Evolutionary conservation across 2,888 invertebrate genomes (phyloP), one percentile per base, ranked within the genome.

Genomic region (Pteria penguin): DNA sequence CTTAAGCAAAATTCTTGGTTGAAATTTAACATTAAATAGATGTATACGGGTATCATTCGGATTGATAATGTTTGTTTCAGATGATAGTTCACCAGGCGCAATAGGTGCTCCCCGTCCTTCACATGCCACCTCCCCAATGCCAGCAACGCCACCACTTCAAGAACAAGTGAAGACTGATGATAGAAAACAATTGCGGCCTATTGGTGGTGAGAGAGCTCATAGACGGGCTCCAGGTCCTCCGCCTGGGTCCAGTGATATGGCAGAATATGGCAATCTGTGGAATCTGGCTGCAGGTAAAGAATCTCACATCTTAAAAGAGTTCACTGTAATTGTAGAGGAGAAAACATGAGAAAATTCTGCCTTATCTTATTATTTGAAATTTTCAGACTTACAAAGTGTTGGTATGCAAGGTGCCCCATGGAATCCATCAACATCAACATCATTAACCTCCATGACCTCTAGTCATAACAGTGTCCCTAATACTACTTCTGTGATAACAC

Each of bases 201-300:
- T 93, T 68, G 93, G 93, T 33, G 92, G 91, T 22, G 93, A 92
- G 80, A 82, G 92, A 57, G 89, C 90, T n/a, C 89, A 88, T 63
- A 82, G 88, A 27, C 86, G 85, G 74, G 82, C 85, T 18, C 84
- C 86, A 54, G 82, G 81, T 22, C 58, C 78, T 24, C 72, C 76
- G 14, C 60, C 61, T 11, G 67, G 61, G 5, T 62, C 66, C 58
- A 74, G 36, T 76, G 80, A n/a, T 75, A 76, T 71, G 58, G 33
- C 45, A 4, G 60, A 70, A 45, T 55, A 68, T 57, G 54, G 54
- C 52, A n/a, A n/a, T n/a, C 18, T 55, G 32, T 86, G 86, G 86
- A 82, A 79, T 62, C 72, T 81, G 45, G 79, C 81, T 32, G 71
- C 79, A 69, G 80, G 84, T 82, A 68, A 69, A 76, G 68, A 14